Base-by-base conservation (phyloP, 2,888 invertebrate genomes). In the Bhutanitis thaidina region DNA sequence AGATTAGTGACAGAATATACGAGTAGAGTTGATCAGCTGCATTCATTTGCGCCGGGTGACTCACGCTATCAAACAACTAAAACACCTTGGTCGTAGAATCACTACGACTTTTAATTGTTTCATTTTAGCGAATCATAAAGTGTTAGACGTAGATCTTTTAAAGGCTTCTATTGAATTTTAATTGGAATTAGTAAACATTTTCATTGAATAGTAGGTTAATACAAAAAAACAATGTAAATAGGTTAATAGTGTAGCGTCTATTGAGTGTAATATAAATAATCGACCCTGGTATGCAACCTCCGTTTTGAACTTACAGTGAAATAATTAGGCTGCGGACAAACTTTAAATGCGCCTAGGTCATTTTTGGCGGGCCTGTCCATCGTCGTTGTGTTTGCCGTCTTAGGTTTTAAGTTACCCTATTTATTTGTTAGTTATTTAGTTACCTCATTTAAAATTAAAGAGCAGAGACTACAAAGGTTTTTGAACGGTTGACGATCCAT, bases 391-490 rank as follows among this genome's bases (percentile, higher is more conserved):
- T 45, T 40, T 39, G 13, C 69, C 39, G 58, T 65, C 64, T 63
- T 69, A 69, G 50, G 37, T 45, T 43, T 56, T 79, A 76, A 76
- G 80, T 76, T 76, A 78, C 72, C 73, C 57, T 80, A 80, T 80
- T 82, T 80, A 80, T 81, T 80, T 75, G 60, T 77, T 77, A 65
- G 65, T 20, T 2, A 20, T 20, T 34, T 65, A 74, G 74, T 69
- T 60, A 70, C 71, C 69, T 67, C 69, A 64, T 15, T 15, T 60
- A 60, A 60, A 34, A 5, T 34, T 59, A 55, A 56, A 56, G 55
- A 56, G 62, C 57, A 65, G 58, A 59, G 61, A 65, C 56, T 60
- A 62, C 47, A 61, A 51, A 59, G 57, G 53, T 55, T 58, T 61
- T 60, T 43, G 60, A 61, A 46, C 30, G 37, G 59, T 60, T 54